These are phyloP conservation scores for Lutjanus argentimaculatus DNA, from an alignment of 2,797 vertebrate species.

Conservation along the genomic window DNA sequence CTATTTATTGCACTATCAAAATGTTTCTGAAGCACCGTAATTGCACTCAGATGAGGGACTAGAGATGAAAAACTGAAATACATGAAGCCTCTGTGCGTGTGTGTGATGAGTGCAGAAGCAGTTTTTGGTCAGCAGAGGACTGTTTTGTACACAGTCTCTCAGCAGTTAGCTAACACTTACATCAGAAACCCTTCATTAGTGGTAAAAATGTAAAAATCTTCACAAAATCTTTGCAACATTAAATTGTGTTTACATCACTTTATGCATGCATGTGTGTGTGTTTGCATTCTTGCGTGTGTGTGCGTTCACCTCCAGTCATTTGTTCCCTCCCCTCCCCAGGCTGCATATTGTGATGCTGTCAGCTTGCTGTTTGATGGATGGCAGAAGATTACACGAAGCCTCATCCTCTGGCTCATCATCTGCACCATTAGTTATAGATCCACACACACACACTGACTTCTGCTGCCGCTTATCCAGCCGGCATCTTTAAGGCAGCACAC, in stretches of 20 bases:
- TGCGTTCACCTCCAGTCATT: slow-evolving; percentile 26
- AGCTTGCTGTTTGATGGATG: slow-evolving; percentile 73
- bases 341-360: slow-evolving; percentile 73
- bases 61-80: slow-evolving; percentile 18
- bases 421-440: slow-evolving; percentile 74
- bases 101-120: background rate
- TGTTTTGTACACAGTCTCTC: slow-evolving; percentile 1
- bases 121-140: slow-evolving; percentile 27
- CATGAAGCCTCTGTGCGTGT: background rate
- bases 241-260: slow-evolving; percentile 39
- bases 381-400: slow-evolving; percentile 63
- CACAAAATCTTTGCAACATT: slow-evolving; percentile 4
- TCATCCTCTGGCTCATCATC: slow-evolving; percentile 67
- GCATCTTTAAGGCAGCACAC: slow-evolving; percentile 25
- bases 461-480: slow-evolving; percentile 14
- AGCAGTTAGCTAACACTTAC: slow-evolving; percentile 3
- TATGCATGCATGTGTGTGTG: slow-evolving; percentile 11
- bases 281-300: slow-evolving; percentile 1
- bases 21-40: slow-evolving; percentile 48
- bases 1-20: slow-evolving; percentile 34
- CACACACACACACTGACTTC: slow-evolving; percentile 25
- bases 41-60: slow-evolving; percentile 36
- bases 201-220: background rate
- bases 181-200: slow-evolving; percentile 26
- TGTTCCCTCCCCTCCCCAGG: slow-evolving; percentile 29